Evolutionary conservation across 2,888 invertebrate genomes (phyloP).

Genomic region (Calliopum simillimum): DNA sequence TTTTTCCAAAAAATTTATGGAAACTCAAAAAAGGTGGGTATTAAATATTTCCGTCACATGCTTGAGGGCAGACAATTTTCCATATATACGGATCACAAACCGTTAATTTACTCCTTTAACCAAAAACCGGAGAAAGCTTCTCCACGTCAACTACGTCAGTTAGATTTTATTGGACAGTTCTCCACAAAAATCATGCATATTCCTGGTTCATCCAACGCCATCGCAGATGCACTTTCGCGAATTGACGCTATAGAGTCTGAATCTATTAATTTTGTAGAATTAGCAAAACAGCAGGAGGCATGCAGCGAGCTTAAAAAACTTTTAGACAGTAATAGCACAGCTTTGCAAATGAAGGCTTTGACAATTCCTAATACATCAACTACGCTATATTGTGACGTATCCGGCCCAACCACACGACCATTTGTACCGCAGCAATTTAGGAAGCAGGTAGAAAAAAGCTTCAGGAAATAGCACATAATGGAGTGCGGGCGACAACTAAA

Average conservation of each 20-base stretch:
- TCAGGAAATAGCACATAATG: no score
- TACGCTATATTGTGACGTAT: not conserved
- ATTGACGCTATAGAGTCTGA: conserved; percentile 12
- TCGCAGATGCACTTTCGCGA: conserved; percentile 34
- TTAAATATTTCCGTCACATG: conserved; percentile 10
- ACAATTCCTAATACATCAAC: not conserved
- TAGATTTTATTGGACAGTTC: conserved; percentile 27
- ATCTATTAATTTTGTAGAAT: not conserved
- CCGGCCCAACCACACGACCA: not conserved
- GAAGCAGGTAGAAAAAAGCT: not conserved
- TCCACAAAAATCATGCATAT: conserved; percentile 14
- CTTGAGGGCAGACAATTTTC: conserved; percentile 7
- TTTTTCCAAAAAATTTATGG: conserved; percentile 7
- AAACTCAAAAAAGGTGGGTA: conserved; percentile 6
- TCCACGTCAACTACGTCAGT: conserved; percentile 19
- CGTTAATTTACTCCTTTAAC: conserved; percentile 21
- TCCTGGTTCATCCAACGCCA: conserved; percentile 30
- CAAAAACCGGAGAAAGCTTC: conserved; percentile 30
- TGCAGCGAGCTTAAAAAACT: conserved; percentile 2
- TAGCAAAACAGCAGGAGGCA: not conserved
- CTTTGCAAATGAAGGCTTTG: not conserved
- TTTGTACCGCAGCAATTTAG: not conserved
- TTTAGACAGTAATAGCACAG: not conserved
- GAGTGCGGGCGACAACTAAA: conserved; percentile 2
- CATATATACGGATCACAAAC: conserved; percentile 28